Evolutionary conservation across 2,113 vertebrate genomes (phyloP).

Genomic region (Illadopsis cleaveri): DNA sequence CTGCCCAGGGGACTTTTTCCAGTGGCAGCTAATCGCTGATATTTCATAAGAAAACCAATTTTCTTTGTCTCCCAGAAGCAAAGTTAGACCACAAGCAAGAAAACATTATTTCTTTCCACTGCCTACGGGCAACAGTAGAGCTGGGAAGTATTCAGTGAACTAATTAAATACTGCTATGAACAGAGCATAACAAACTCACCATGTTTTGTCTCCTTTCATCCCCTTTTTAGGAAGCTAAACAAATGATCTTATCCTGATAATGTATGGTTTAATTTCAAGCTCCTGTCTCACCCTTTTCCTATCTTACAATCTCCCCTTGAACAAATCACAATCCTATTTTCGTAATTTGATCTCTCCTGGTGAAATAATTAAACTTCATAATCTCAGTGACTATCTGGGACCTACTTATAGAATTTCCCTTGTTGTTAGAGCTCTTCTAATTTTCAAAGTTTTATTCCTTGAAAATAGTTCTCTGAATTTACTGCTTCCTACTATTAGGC

Average conservation of each 20-base stretch:
- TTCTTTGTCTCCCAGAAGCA: neutral
- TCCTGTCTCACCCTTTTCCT: neutral
- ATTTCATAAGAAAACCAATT: slow-evolving; percentile 7
- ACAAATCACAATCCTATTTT: neutral
- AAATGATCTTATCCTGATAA: neutral
- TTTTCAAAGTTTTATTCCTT: neutral
- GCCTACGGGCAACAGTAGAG: neutral
- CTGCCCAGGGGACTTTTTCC: neutral
- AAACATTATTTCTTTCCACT: neutral
- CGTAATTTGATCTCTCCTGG: neutral
- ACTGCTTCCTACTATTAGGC: neutral
- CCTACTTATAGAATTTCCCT: neutral
- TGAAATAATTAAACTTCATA: neutral
- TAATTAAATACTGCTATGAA: slow-evolving; percentile 17
- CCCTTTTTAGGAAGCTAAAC: neutral
- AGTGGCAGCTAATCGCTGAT: neutral
- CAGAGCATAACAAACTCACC: neutral
- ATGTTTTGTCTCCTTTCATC: neutral
- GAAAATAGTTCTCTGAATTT: neutral
- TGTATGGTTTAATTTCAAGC: neutral
- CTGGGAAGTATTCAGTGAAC: neutral
- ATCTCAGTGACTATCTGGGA: neutral
- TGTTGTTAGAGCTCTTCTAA: neutral
- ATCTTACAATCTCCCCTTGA: neutral
- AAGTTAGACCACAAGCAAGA: neutral